Evolutionary conservation across 2,888 invertebrate species (phyloP).

Genomic region (Zygaena filipendulae): DNA sequence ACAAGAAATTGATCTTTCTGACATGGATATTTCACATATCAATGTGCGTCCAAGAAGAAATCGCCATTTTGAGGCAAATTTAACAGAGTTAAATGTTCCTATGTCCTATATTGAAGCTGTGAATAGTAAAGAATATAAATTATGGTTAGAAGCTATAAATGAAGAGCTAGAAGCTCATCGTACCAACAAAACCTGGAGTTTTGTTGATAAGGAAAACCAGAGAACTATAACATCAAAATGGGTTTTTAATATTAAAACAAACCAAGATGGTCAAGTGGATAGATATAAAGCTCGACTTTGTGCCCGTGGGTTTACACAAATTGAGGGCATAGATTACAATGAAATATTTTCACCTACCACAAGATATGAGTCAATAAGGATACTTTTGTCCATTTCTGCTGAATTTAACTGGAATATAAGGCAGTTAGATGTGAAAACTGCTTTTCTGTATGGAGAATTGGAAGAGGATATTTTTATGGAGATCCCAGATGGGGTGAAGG

Average conservation of each 20-base stretch:
- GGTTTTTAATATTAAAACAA: slow-evolving; percentile 4
- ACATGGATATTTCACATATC: too few relatives aligned
- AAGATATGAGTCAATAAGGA: slow-evolving; percentile 9
- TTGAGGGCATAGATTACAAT: slow-evolving; percentile 5
- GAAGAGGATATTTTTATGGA: slow-evolving; percentile 6
- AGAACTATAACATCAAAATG: too few relatives aligned
- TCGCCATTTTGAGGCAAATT: too few relatives aligned
- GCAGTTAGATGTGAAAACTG: slow-evolving; percentile 10
- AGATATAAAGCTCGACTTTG: slow-evolving; percentile 7
- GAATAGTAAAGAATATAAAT: not conserved
- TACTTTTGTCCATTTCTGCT: too few relatives aligned
- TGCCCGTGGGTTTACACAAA: slow-evolving; percentile 8
- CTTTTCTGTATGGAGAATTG: slow-evolving; percentile 5
- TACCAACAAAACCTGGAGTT: not conserved
- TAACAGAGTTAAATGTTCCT: not conserved
- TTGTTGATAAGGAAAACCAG: too few relatives aligned
- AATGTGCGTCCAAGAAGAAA: too few relatives aligned
- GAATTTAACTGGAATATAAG: too few relatives aligned
- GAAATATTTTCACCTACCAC: slow-evolving; percentile 7
- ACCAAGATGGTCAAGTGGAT: slow-evolving; percentile 1
- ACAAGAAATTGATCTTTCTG: too few relatives aligned
- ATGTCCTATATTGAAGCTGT: not conserved
- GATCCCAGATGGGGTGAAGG: slow-evolving; percentile 3
- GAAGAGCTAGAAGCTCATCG: not conserved
- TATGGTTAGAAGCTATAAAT: not conserved